Base-by-base conservation (phyloP, 1,140 invertebrate genomes). In the Hesperophylax magnus region DNA sequence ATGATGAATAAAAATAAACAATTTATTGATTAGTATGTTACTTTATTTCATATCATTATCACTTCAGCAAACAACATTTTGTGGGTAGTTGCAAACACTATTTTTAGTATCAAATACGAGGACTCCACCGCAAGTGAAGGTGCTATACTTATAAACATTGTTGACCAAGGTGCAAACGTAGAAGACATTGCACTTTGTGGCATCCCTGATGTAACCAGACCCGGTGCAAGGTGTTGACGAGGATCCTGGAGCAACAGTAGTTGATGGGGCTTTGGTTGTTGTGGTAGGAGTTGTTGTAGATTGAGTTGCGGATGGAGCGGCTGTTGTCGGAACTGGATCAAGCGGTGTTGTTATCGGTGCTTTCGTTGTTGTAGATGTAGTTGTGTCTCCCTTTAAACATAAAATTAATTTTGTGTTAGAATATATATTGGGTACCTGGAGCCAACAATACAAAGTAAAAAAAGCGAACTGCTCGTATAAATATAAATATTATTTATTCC, bases 21-120 rank as follows among this genome's bases (percentile, higher is more conserved):
- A 5, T 27, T 2, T 27, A 27, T 27, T 27, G 27, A 27, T 27
- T 27, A 5, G 27, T 27, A 5, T 27, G 5, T 27, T 27, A 2
- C 27, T 27, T 27, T 27, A 27, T 27, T 27, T 27, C 5, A 27
- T 27, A 27, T 15, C 53, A n/a, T 56, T n/a, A 20, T 7, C 0
- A 63, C 3, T 27, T 78, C 67, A 67, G 18, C 77, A 78, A n/a
- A 22, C 24, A 20, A 78, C 77, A 15, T 54, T 65, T 9, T 65
- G 34, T 24, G 77, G 31, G 18, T 78, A 78, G 47, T 78, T 78
- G 65, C 77, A 78, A 11, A 58, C 34, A 14, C 54, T 78, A 8
- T 22, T 39, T 15, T 15, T 56, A 8, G 31, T 47, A 69, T 78
- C 77, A 54, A 78, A 78, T 0, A 61, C n/a, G 6, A 78, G 31